These are phyloP conservation scores for Dendropsophus ebraccatus DNA, from an alignment of 2,113 vertebrate genomes.

Conservation along the genomic window DNA sequence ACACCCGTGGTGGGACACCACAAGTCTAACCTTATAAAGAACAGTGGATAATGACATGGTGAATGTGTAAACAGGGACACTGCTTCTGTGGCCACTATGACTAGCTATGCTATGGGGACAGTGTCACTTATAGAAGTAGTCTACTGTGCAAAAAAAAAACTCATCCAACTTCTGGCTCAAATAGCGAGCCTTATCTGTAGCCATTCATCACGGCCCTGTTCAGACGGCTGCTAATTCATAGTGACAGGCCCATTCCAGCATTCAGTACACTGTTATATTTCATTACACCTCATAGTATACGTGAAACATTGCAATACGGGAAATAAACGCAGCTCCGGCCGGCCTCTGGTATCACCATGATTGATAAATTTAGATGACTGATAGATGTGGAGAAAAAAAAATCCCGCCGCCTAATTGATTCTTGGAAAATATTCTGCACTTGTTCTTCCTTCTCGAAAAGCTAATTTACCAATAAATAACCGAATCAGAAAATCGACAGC, in stretches of 20 bases:
- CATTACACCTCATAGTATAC: neutral
- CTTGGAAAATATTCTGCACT: constrained; percentile 13
- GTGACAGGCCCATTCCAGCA: neutral
- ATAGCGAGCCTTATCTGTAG: neutral
- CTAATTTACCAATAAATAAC: constrained; percentile 48
- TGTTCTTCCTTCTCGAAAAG: constrained; percentile 18
- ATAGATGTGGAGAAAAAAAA: constrained; percentile 32
- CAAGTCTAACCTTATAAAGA: no score
- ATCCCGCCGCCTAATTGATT: constrained; percentile 21
- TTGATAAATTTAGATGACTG: constrained; percentile 32
- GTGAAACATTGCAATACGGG: neutral
- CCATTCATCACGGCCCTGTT: neutral
- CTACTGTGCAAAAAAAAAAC: neutral
- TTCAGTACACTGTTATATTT: neutral
- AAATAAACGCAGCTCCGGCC: neutral
- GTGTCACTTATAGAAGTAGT: neutral
- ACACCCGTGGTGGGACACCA: no score
- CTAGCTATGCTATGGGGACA: neutral
- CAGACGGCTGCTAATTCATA: neutral
- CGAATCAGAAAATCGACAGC: constrained; percentile 47
- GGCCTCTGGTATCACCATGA: constrained; percentile 13
- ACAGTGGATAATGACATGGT: no score
- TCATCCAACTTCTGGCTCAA: neutral
- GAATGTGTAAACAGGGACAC: no score
- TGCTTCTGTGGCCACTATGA: no score